These are phyloP conservation scores for Meriones psammophilus DNA, from an alignment of 2,797 vertebrate species.

Conservation along the genomic window DNA sequence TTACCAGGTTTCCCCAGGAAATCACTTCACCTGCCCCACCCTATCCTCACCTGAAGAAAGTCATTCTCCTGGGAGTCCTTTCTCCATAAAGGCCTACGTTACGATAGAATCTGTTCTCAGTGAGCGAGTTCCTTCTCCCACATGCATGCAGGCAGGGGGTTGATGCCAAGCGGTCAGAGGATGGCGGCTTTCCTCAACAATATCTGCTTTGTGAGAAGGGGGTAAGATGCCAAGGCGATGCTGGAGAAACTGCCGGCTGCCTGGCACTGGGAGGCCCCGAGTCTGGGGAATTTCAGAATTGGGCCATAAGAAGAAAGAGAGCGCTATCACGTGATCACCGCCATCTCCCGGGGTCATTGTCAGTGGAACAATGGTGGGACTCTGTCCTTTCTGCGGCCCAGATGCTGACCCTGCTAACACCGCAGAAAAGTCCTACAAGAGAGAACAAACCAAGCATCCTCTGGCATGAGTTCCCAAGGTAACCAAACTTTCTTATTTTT, in stretches of 20 bases:
- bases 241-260: slow-evolving; percentile 50
- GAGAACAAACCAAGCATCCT: background rate
- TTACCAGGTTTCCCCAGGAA: background rate
- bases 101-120: slow-evolving; percentile 64
- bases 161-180: slow-evolving; percentile 73
- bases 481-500: background rate
- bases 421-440: background rate
- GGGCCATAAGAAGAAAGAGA: slow-evolving; percentile 48
- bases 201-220: slow-evolving; percentile 75
- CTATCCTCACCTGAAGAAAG: slow-evolving; percentile 53
- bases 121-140: slow-evolving; percentile 73
- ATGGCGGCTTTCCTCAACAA: slow-evolving; percentile 79
- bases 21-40: background rate
- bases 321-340: background rate
- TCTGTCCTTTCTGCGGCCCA: background rate
- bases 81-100: slow-evolving; percentile 49
- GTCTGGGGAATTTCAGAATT: slow-evolving; percentile 73
- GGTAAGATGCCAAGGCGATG: slow-evolving; percentile 75
- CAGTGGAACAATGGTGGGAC: background rate
- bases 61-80: background rate
- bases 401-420: background rate
- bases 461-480: background rate
- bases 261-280: background rate
- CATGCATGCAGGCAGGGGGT: slow-evolving; percentile 55
- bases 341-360: background rate